These are phyloP conservation scores for Trichacis sp. DNA, from an alignment of 2,888 invertebrate genomes.

Conservation along the genomic window DNA sequence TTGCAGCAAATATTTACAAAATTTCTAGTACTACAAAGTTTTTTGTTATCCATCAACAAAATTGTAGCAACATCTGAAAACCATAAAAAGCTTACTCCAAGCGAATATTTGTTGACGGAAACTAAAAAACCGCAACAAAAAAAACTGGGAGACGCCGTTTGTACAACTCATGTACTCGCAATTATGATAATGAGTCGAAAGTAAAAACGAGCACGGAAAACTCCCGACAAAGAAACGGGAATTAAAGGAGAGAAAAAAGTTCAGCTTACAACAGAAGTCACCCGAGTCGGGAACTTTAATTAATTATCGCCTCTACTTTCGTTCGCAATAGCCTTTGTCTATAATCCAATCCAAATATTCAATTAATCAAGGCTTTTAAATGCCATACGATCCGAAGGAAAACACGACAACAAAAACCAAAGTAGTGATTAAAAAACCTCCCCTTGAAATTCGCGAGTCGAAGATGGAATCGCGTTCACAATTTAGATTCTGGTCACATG, in stretches of 20 bases:
- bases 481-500: background rate
- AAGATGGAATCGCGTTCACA: too few relatives aligned
- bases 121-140: background rate
- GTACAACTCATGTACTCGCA: constrained; percentile 53
- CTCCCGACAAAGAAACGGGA: constrained; percentile 28
- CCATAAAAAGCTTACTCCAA: too few relatives aligned
- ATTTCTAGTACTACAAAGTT: too few relatives aligned
- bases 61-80: too few relatives aligned
- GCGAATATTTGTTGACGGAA: too few relatives aligned
- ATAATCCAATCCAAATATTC: constrained; percentile 26
- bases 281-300: constrained; percentile 52
- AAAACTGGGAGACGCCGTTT: constrained; percentile 47
- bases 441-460: too few relatives aligned
- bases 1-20: too few relatives aligned
- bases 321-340: constrained; percentile 35
- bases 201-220: constrained; percentile 57
- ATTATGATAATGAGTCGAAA: constrained; percentile 50
- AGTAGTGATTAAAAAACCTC: too few relatives aligned
- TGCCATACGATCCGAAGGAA: too few relatives aligned
- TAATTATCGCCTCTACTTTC: constrained; percentile 48
- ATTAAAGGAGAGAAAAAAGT: constrained; percentile 19
- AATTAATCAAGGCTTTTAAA: constrained; percentile 16
- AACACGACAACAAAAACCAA: too few relatives aligned
- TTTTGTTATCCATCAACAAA: too few relatives aligned
- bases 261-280: constrained; percentile 20